Base-by-base conservation (phyloP, 2,888 invertebrate species). In the Mythimna impura region DNA sequence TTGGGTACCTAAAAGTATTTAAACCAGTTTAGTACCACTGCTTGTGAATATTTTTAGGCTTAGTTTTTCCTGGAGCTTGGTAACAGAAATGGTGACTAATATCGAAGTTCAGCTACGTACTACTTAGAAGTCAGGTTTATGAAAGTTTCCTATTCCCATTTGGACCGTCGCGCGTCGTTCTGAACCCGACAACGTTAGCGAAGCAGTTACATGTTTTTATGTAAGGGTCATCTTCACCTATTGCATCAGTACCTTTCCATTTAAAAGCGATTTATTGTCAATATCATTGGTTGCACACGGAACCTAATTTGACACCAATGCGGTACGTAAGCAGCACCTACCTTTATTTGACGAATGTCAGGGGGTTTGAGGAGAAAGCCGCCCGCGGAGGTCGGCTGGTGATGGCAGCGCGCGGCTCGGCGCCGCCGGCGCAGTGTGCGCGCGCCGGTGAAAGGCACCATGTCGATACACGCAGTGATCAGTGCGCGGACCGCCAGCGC, bases 391-490 rank as follows among this genome's bases (percentile, higher is more conserved):
- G 94, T 93, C 93, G 92, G 89, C 89, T 85, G 92, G 92, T 88
- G 89, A 87, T 86, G 86, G 89, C 85, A 84, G 83, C 84, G 88
- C 76, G 76, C 80, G 73, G 73, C 81, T 74, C 82, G 83, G 67
- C 76, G 68, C 66, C 81, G 73, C 66, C 81, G 73, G 85, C 88
- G 85, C 94, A 96, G 96, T 96, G 92, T 92, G 94, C 93, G 88
- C 90, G 93, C 94, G 95, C 81, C 93, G 91, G 96, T 96, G 96
- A 96, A 96, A 95, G 96, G 96, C 86, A 88, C 87, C 90, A 94
- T 94, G 94, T 92, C 93, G 92, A 90, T 90, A 88, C 78, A 86
- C 85, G 80, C 78, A 86, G 90, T 89, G 87, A 91, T 89, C 90
- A 81, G 89, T 87, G 88, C 85, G 84, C 91, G 91, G 86, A 88